Percentiles rank a stretch among this genome's conserved stretches.
These are phyloP conservation scores for Camponotus floridanus DNA, from an alignment of 1,140 invertebrate species.

Conservation along the genomic window DNA sequence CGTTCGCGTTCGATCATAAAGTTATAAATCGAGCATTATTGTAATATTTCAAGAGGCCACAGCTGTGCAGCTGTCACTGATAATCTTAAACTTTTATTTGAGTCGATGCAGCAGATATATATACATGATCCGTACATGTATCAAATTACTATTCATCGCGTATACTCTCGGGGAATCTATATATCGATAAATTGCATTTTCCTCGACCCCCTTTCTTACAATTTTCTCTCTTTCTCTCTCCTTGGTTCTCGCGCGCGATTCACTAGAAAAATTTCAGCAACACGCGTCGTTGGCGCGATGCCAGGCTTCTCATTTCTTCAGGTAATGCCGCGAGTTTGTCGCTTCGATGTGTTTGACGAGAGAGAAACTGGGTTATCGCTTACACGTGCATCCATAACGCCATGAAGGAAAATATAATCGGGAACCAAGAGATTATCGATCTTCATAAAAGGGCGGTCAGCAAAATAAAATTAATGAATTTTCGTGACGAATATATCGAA, in stretches of 20 bases:
- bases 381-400: slow-evolving; percentile 18
- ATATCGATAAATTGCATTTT: slow-evolving; percentile 17
- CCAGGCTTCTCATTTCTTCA: slow-evolving; percentile 46
- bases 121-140: neutral
- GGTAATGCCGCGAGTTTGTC: slow-evolving; percentile 49
- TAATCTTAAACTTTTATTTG: neutral
- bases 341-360: slow-evolving; percentile 20
- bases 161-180: neutral
- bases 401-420: slow-evolving; percentile 16
- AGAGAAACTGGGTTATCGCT: slow-evolving; percentile 41
- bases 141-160: neutral
- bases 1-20: neutral
- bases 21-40: neutral
- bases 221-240: neutral
- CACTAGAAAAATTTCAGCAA: slow-evolving; percentile 45
- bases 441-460: neutral
- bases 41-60: neutral
- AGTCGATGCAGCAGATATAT: neutral
- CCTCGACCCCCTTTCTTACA: neutral
- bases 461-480: slow-evolving; percentile 42
- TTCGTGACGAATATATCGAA: slow-evolving; percentile 27
- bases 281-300: slow-evolving; percentile 48
- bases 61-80: neutral
- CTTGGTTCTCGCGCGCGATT: neutral
- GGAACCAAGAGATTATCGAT: slow-evolving; percentile 15